Conservation (phyloP, 2,113 vertebrate species). For the Caracal caracal region DNA sequence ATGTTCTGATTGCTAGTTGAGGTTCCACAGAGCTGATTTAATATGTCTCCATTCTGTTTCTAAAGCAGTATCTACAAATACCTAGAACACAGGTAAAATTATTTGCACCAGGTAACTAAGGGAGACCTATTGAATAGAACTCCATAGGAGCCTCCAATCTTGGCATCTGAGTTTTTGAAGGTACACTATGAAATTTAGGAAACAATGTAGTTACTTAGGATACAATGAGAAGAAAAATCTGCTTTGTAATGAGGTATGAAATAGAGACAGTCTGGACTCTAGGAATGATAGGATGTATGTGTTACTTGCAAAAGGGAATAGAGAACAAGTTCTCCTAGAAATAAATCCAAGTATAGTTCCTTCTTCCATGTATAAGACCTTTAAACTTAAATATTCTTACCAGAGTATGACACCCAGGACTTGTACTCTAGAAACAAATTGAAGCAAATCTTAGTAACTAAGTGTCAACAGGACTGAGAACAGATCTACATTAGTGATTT, state of each 20-base stretch:
- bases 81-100: neutral
- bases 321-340: neutral
- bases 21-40: neutral
- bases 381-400: neutral
- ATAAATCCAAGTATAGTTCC: neutral
- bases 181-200: neutral
- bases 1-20: neutral
- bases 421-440: neutral
- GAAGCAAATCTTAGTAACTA: neutral
- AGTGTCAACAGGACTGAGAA: too few species aligned
- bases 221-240: neutral
- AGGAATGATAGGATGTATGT: neutral
- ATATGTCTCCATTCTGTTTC: neutral
- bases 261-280: neutral
- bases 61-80: neutral
- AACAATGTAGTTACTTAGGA: neutral
- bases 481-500: neutral
- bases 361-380: neutral
- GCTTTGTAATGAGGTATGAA: slow-evolving; percentile 3
- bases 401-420: neutral
- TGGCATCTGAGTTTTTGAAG: neutral
- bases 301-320: neutral
- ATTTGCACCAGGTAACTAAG: neutral
- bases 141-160: neutral
- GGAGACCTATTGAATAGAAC: neutral